Evolutionary conservation across 2,888 invertebrate genomes (phyloP).

Genomic region (Apamea anceps): DNA sequence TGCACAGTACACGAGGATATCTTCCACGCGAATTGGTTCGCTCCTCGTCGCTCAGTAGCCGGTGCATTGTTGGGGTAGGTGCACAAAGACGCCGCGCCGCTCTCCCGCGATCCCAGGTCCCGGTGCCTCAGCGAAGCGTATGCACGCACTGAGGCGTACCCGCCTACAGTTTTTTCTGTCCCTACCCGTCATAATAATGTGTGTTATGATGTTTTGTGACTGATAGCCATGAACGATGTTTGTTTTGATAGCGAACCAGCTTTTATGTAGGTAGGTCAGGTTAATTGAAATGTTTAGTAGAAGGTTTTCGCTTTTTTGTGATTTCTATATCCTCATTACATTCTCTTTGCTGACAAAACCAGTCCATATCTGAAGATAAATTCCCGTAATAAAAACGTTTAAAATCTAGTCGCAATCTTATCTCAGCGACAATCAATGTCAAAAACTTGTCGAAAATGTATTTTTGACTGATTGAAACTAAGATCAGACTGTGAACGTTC

Average conservation of each 20-base stretch:
- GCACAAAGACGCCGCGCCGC: slow-evolving; percentile 82
- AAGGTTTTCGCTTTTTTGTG: neutral
- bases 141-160: slow-evolving; percentile 74
- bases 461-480: neutral
- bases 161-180: slow-evolving; percentile 74
- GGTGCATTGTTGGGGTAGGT: slow-evolving; percentile 74
- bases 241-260: slow-evolving; percentile 74
- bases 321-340: neutral
- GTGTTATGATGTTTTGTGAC: slow-evolving; percentile 79
- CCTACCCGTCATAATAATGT: slow-evolving; percentile 79
- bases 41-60: slow-evolving; percentile 76
- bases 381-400: neutral
- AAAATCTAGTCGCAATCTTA: neutral
- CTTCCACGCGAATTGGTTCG: slow-evolving; percentile 80
- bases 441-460: neutral
- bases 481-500: neutral
- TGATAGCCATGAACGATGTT: slow-evolving; percentile 73
- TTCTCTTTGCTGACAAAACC: slow-evolving; percentile 12
- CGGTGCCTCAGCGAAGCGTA: slow-evolving; percentile 49
- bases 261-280: slow-evolving; percentile 60
- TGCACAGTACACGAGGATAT: slow-evolving; percentile 82
- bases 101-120: slow-evolving; percentile 65
- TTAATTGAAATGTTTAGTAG: slow-evolving; percentile 54
- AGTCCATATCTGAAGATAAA: neutral
- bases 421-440: neutral